phyloP scores from a whole-genome alignment of 1,140 invertebrate genomes.

The Plodia interpunctella region DNA sequence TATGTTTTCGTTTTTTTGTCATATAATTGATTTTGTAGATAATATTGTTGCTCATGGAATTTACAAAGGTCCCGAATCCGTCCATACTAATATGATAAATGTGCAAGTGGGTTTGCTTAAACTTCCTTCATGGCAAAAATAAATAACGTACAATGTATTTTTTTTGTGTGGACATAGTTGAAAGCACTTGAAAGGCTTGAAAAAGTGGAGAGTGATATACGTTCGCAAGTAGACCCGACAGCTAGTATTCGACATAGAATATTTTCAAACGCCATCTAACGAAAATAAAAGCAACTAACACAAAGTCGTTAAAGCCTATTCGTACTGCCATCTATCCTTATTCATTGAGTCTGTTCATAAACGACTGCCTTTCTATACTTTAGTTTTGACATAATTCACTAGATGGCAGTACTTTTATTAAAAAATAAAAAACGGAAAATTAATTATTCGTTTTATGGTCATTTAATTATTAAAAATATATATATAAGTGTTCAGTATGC shows the following conservation, averaged over 20 bases:
- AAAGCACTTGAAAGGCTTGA: too few relatives aligned
- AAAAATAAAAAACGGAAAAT: too few relatives aligned
- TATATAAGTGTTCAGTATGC: too few relatives aligned
- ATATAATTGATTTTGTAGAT: neutral
- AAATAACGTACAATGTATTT: too few relatives aligned
- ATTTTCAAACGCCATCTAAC: neutral
- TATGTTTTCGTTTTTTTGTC: constrained; percentile 11
- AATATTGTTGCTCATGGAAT: neutral
- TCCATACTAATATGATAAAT: too few relatives aligned
- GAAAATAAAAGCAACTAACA: neutral
- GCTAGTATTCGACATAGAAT: neutral
- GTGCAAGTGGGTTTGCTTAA: too few relatives aligned
- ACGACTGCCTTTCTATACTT: neutral
- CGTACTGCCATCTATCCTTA: neutral
- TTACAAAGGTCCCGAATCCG: neutral
- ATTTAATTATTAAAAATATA: too few relatives aligned
- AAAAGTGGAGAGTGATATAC: too few relatives aligned
- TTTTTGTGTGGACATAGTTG: too few relatives aligned
- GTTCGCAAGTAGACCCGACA: too few relatives aligned
- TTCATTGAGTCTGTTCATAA: neutral
- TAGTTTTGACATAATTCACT: neutral
- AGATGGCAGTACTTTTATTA: neutral
- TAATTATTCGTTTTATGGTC: too few relatives aligned
- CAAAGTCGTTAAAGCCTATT: neutral
- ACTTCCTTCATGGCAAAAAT: too few relatives aligned